phyloP scores from a whole-genome alignment of 1,140 invertebrate genomes.

The Lethocerus indicus region DNA sequence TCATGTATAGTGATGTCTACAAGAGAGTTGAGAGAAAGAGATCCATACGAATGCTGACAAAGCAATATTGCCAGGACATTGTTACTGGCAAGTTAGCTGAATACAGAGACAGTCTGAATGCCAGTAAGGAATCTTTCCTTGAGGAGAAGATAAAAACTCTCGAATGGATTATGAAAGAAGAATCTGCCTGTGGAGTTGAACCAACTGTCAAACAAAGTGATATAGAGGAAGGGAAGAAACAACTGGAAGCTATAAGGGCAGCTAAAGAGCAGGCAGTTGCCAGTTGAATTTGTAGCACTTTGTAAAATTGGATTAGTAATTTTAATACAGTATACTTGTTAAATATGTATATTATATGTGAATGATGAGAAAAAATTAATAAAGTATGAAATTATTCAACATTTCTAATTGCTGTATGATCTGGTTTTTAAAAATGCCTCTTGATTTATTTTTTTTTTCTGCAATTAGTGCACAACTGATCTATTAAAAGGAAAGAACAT shows the following conservation, averaged over 20 bases:
- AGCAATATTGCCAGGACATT: conserved; percentile 46
- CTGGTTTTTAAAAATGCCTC: no score
- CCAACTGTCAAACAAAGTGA: conserved; percentile 44
- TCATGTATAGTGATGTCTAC: conserved; percentile 9
- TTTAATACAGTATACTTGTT: no score
- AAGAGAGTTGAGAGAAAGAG: conserved; percentile 32
- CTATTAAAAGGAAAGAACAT: no score
- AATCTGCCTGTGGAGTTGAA: conserved; percentile 40
- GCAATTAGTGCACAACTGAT: no score
- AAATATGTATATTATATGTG: no score
- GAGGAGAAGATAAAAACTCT: conserved; percentile 35
- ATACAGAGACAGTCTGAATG: conserved; percentile 41
- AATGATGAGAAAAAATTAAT: no score
- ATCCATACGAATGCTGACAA: conserved; percentile 41
- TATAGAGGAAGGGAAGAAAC: conserved; percentile 35
- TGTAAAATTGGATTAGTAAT: no score
- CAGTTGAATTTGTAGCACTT: no score
- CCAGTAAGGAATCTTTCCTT: conserved; percentile 47
- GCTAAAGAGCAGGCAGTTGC: no score
- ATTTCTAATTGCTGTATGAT: no score
- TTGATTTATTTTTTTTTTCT: no score
- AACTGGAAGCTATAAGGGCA: conserved; percentile 30
- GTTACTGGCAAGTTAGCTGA: conserved; percentile 38
- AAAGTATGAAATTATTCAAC: no score
- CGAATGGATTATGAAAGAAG: conserved; percentile 49